Evolutionary conservation across 2,113 vertebrate genomes (phyloP), one percentile per base, ranked within the genome.

Genomic region (Coregonus clupeaformis): DNA sequence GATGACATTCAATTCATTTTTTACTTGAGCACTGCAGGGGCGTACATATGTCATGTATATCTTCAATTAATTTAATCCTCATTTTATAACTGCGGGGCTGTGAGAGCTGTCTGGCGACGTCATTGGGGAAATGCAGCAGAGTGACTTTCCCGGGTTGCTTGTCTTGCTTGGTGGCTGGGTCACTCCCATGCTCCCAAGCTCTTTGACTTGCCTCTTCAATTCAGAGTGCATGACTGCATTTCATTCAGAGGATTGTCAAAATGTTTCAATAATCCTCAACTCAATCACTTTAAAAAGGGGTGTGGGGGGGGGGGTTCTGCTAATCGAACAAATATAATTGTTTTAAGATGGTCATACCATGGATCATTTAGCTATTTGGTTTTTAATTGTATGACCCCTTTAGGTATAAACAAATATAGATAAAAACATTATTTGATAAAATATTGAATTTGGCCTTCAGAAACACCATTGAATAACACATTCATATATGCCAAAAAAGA

Each of bases 131-230:
- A 66, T 36, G 16, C 64, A 29, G 64, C 66, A 68, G 66, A 16
- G 13, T 32, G 47, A 12, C n/a, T 83, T 83, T 82, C 76, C 80
- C 76, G 79, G 69, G 71, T 75, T 63, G 74, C 67, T 68, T 69
- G 86, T 85, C 78, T 74, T 73, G 78, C 82, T 81, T 68, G 81
- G 75, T 80, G 83, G 72, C 72, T 72, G 86, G 89, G 88, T 89
- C 85, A 90, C 90, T 91, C 91, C 89, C 89, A 42, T 11, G 36
- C 36, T 42, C 36, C 36, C 9, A 91, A 90, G 91, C 90, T 89
- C 91, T 89, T 89, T 91, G 89, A 89, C 90, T 89, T 84, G 77
- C 27, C 78, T 85, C 75, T 4, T 65, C 77, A 67, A 83, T 74
- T 71, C 79, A 63, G 74, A 70, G 71, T 82, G 36, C 18, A 70